A percentile compares a stretch with the other conserved stretches of the same genome.
Evolutionary conservation across 2,113 vertebrate genomes (phyloP).

Genomic region (Serinus canaria): DNA sequence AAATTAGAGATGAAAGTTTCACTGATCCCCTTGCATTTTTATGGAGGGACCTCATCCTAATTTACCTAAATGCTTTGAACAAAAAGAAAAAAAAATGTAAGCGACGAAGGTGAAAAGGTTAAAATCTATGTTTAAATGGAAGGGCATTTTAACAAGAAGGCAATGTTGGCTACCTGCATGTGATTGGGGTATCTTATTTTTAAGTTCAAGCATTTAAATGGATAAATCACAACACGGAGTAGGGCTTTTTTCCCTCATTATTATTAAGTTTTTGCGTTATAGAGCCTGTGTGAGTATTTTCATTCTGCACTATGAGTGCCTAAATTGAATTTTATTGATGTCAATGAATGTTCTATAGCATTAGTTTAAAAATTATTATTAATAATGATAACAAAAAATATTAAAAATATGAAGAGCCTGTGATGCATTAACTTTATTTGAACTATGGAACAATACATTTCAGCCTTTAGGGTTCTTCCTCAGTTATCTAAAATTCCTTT

Average conservation of each 20-base stretch:
- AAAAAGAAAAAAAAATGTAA: constrained; percentile 75
- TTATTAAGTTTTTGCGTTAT: not conserved
- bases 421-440: not conserved
- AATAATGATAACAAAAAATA: not conserved
- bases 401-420: not conserved
- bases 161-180: not conserved
- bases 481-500: not conserved
- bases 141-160: constrained; percentile 15
- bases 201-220: constrained; percentile 27
- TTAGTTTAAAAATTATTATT: not conserved
- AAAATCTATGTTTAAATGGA: constrained; percentile 75
- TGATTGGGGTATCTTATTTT: constrained; percentile 11
- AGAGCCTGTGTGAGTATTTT: not conserved
- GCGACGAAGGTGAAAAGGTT: constrained; percentile 72
- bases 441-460: not conserved
- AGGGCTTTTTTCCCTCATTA: not conserved
- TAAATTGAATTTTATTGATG: not conserved
- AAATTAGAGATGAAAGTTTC: constrained; percentile 82
- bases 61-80: constrained; percentile 80
- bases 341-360: not conserved
- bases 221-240: constrained; percentile 1
- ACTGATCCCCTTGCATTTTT: constrained; percentile 77
- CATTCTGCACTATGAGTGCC: not conserved
- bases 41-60: constrained; percentile 75
- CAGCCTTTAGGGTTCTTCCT: not conserved